Evolutionary conservation across 2,797 vertebrate species (phyloP).

Genomic region (Phalanger gymnotis): DNA sequence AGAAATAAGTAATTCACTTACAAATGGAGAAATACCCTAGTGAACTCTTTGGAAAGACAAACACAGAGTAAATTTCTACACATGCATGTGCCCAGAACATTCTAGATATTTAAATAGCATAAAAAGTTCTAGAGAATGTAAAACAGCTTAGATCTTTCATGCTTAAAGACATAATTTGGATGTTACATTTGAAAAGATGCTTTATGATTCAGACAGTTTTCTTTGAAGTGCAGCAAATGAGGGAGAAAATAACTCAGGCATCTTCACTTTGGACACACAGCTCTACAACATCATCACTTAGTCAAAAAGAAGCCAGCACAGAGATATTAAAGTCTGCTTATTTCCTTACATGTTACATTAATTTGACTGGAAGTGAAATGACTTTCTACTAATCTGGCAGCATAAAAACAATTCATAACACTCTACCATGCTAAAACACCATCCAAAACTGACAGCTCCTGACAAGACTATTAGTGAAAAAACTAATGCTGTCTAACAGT

Average conservation of each 20-base stretch:
- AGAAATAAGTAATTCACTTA: not conserved
- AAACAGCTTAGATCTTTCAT: not conserved
- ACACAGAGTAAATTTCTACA: not conserved
- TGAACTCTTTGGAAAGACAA: not conserved
- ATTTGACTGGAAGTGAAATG: constrained; percentile 57
- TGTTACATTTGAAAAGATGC: not conserved
- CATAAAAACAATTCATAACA: not conserved
- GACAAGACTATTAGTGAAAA: constrained; percentile 7
- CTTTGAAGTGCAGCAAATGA: not conserved
- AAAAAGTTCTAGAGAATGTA: not conserved
- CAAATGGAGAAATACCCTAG: rapidly evolving
- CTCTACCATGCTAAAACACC: constrained; percentile 40
- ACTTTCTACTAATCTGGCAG: constrained; percentile 31
- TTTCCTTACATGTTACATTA: constrained; percentile 15
- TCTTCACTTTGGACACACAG: constrained; percentile 44
- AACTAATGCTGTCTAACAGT: not conserved
- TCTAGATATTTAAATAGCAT: no score
- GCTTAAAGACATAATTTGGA: not conserved
- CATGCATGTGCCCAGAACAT: not conserved
- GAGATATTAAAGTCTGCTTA: constrained; percentile 6
- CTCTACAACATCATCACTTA: constrained; percentile 4
- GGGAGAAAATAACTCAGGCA: constrained; percentile 11
- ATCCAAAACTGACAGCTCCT: not conserved
- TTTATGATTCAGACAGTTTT: not conserved
- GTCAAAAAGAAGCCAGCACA: constrained; percentile 33